Evolutionary conservation across 2,888 invertebrate species (phyloP).

Genomic region (Trichopria drosophilae): DNA sequence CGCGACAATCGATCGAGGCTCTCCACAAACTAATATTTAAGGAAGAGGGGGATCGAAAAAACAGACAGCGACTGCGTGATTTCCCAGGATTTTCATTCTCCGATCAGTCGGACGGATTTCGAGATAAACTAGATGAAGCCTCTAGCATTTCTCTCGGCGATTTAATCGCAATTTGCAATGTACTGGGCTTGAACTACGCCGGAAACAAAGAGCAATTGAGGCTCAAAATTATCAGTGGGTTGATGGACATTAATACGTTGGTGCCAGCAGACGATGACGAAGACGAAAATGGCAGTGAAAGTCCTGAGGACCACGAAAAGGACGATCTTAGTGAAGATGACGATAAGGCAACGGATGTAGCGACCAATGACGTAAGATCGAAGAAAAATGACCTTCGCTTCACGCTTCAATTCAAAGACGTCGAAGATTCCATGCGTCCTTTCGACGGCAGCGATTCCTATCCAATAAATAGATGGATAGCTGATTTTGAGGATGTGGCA

Average conservation of each 20-base stretch:
- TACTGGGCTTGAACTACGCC: conserved; percentile 7
- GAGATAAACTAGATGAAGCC: not conserved
- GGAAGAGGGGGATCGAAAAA: conserved; percentile 6
- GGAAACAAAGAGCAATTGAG: conserved; percentile 1
- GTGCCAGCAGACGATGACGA: not conserved
- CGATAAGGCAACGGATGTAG: too few relatives aligned
- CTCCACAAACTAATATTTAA: conserved; percentile 14
- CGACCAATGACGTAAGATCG: too few relatives aligned
- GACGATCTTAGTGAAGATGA: too few relatives aligned
- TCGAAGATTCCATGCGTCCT: conserved; percentile 37
- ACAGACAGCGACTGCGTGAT: not conserved
- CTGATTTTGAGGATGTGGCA: conserved; percentile 41
- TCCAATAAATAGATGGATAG: conserved; percentile 39
- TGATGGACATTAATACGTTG: not conserved
- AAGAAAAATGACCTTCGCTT: too few relatives aligned
- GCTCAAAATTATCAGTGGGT: not conserved
- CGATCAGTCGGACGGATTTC: conserved; percentile 8
- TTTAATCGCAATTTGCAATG: conserved; percentile 8
- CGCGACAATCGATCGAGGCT: conserved; percentile 2
- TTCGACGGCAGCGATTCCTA: conserved; percentile 39
- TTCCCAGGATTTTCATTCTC: conserved; percentile 13
- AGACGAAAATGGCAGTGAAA: not conserved
- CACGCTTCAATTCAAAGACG: conserved; percentile 37
- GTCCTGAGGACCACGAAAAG: too few relatives aligned
- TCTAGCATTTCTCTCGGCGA: conserved; percentile 3